Percentiles rank a stretch among this genome's conserved stretches.
Conservation (phyloP, 2,888 invertebrate genomes). For the Agrotis segetum region DNA sequence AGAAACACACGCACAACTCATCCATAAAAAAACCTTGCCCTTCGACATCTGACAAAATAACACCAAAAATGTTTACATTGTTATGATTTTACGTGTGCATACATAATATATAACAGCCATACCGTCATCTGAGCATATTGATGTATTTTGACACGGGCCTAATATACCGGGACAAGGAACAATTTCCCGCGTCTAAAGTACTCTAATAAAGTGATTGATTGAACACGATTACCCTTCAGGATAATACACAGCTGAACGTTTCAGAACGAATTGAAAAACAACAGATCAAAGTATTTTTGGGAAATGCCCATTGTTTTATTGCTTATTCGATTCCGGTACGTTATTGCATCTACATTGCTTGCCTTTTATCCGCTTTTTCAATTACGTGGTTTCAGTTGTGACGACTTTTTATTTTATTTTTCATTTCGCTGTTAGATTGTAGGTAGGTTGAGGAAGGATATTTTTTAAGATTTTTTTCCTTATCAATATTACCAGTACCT, state of each 20-base stretch:
- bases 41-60: constrained; percentile 25
- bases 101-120: constrained; percentile 42
- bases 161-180: constrained; percentile 49
- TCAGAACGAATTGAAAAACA: constrained; percentile 64
- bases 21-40: constrained; percentile 4
- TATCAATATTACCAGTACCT: neutral
- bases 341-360: constrained; percentile 54
- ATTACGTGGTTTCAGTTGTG: constrained; percentile 45
- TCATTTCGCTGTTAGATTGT: constrained; percentile 23
- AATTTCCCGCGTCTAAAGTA: constrained; percentile 50
- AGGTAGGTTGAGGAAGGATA: constrained; percentile 9
- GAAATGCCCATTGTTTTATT: constrained; percentile 45
- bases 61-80: constrained; percentile 42
- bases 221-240: constrained; percentile 59
- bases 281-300: constrained; percentile 54
- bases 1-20: constrained; percentile 9
- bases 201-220: constrained; percentile 63
- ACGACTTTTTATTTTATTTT: constrained; percentile 31
- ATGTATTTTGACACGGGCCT: constrained; percentile 50
- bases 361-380: constrained; percentile 43
- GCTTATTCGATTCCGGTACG: constrained; percentile 43
- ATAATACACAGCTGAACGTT: constrained; percentile 50
- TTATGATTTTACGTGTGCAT: constrained; percentile 55
- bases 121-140: constrained; percentile 28
- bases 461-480: constrained; percentile 2